Percentiles rank a stretch among this genome's conserved stretches.
Evolutionary conservation across 1,140 invertebrate species (phyloP).

Genomic region (Nymphalis io): DNA sequence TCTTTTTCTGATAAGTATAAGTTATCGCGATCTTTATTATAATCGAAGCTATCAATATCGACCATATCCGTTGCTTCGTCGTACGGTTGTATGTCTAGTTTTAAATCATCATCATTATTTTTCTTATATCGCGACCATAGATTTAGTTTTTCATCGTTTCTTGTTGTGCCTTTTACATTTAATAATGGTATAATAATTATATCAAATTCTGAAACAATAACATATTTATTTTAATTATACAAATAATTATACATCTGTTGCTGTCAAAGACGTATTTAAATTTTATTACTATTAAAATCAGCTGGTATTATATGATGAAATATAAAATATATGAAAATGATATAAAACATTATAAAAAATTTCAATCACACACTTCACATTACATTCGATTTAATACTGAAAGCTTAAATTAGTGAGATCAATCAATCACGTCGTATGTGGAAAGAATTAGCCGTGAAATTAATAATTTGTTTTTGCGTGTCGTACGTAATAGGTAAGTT

Average conservation of each 20-base stretch:
- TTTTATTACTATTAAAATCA: constrained; percentile 40
- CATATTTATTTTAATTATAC: background rate
- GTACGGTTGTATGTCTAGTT: constrained; percentile 60
- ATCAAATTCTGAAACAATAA: constrained; percentile 57
- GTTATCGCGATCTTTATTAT: constrained; percentile 40
- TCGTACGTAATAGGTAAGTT: background rate
- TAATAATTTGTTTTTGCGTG: constrained; percentile 41
- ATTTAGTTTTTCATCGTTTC: background rate
- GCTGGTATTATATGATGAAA: constrained; percentile 25
- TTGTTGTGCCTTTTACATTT: constrained; percentile 32
- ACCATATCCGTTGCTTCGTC: constrained; percentile 52
- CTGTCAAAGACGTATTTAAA: background rate
- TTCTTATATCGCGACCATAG: constrained; percentile 25
- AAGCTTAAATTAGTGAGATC: constrained; percentile 2
- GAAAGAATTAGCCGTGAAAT: constrained; percentile 54
- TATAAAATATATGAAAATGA: constrained; percentile 32
- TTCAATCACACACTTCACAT: constrained; percentile 16
- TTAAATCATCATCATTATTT: constrained; percentile 37
- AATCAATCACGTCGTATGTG: constrained; percentile 11
- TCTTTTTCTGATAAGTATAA: constrained; percentile 12
- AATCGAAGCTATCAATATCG: constrained; percentile 61
- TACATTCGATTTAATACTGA: constrained; percentile 16
- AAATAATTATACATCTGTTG: background rate
- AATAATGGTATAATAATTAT: constrained; percentile 60
- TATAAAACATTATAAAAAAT: constrained; percentile 38